Evolutionary conservation across 2,113 vertebrate genomes (phyloP).

Genomic region (Lepidothrix coronata): DNA sequence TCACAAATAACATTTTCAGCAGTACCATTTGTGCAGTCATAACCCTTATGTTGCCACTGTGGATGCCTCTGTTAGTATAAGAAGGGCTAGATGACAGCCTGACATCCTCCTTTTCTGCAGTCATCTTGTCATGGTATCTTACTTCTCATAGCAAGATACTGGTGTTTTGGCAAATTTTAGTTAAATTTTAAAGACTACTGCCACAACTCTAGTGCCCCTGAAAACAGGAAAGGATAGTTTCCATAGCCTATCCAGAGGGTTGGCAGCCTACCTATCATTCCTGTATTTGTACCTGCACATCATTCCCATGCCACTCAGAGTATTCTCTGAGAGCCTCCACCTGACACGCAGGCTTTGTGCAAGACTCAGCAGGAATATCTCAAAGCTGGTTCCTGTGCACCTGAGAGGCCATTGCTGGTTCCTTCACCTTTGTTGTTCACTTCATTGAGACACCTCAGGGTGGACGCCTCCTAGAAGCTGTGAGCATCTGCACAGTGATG

Average conservation of each 20-base stretch:
- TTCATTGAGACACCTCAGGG: background rate
- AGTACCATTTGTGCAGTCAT: background rate
- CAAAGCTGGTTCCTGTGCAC: background rate
- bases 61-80: background rate
- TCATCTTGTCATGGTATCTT: background rate
- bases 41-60: background rate
- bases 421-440: background rate
- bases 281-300: background rate
- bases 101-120: background rate
- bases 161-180: background rate
- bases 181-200: background rate
- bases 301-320: background rate
- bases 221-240: background rate
- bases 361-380: background rate
- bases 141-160: background rate
- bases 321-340: background rate
- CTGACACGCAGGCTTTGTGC: accelerated
- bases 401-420: background rate
- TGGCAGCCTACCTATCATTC: background rate
- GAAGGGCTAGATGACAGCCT: background rate
- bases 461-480: background rate
- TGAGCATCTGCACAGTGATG: accelerated
- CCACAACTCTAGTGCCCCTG: background rate
- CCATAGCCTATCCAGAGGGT: background rate
- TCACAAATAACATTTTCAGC: background rate